Evolutionary conservation across 2,797 vertebrate species (phyloP).

Genomic region (Babyrousa celebensis): DNA sequence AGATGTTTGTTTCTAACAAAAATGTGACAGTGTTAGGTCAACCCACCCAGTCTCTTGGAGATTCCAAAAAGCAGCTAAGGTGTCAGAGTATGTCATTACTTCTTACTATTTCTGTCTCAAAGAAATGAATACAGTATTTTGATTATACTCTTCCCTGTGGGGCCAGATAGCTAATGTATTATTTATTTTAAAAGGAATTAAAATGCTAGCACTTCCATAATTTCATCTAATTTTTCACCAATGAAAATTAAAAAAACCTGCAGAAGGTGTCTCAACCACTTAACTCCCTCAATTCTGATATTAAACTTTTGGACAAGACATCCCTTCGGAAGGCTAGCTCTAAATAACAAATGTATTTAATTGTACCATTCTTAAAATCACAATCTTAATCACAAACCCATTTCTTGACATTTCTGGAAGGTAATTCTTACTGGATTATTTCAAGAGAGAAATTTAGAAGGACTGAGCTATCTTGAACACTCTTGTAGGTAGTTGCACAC

Average conservation of each 20-base stretch:
- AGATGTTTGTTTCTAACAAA: constrained; percentile 70
- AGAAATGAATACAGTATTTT: constrained; percentile 84
- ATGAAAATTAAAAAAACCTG: constrained; percentile 61
- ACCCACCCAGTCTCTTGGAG: constrained; percentile 48
- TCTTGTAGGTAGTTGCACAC: background rate
- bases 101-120: constrained; percentile 79
- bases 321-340: constrained; percentile 32
- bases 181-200: constrained; percentile 79
- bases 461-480: background rate
- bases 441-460: constrained; percentile 46
- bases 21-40: constrained; percentile 64
- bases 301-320: constrained; percentile 56
- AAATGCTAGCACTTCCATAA: constrained; percentile 75
- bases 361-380: constrained; percentile 41
- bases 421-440: constrained; percentile 24
- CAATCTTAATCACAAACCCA: constrained; percentile 39
- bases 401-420: constrained; percentile 67
- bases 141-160: constrained; percentile 80
- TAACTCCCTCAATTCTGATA: constrained; percentile 1
- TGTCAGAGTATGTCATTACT: constrained; percentile 76
- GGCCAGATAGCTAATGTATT: constrained; percentile 67
- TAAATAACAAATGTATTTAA: constrained; percentile 52
- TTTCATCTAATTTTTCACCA: constrained; percentile 66
- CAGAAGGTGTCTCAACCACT: constrained; percentile 43
- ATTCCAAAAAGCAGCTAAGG: constrained; percentile 62